Evolutionary conservation across 2,113 vertebrate genomes (phyloP).

Genomic region (Myxocyprinus asiaticus): DNA sequence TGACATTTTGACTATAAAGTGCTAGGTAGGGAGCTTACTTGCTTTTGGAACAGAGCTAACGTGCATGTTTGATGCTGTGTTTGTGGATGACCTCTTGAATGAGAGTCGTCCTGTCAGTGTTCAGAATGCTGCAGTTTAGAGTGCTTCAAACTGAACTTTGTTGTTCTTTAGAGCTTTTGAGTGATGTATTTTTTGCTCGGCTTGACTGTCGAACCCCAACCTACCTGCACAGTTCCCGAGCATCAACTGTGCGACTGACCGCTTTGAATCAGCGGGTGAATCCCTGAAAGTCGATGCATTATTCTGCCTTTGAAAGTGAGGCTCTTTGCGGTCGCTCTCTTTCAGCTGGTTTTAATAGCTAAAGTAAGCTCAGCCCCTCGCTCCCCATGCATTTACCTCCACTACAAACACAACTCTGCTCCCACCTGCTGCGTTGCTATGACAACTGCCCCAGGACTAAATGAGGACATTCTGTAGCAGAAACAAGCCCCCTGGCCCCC

Average conservation of each 20-base stretch:
- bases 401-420: background rate
- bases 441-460: constrained; percentile 11
- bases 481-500: no score
- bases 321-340: background rate
- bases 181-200: constrained; percentile 41
- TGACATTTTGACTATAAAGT: no score
- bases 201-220: constrained; percentile 33
- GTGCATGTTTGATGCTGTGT: no score
- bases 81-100: no score
- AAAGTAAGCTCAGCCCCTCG: background rate
- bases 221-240: background rate
- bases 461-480: background rate
- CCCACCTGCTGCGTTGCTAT: constrained; percentile 20
- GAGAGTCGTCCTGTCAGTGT: no score
- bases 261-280: background rate
- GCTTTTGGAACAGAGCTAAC: no score
- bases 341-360: background rate
- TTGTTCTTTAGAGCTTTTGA: no score
- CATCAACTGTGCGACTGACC: background rate
- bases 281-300: background rate
- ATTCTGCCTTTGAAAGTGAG: background rate
- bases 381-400: background rate
- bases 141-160: no score
- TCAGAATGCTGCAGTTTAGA: no score
- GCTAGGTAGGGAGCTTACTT: no score